These are phyloP conservation scores for Euplagia quadripunctaria DNA, from an alignment of 2,888 invertebrate species.

Conservation along the genomic window DNA sequence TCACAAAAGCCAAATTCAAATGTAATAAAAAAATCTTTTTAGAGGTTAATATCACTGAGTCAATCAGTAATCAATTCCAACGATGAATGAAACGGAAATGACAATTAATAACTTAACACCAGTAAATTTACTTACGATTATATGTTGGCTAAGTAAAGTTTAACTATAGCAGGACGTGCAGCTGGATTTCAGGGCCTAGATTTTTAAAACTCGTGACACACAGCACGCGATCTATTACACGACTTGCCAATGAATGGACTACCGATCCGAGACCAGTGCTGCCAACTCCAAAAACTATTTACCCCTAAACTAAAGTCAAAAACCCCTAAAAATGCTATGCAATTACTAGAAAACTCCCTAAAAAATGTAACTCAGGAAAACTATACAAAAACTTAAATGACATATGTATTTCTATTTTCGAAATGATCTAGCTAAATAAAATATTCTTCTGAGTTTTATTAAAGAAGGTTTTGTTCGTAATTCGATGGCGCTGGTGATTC, in stretches of 20 bases:
- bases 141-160: constrained; percentile 24
- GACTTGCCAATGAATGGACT: constrained; percentile 9
- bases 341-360: no score
- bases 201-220: constrained; percentile 27
- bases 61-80: constrained; percentile 27
- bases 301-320: no score
- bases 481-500: no score
- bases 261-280: neutral
- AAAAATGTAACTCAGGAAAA: no score
- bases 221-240: constrained; percentile 42
- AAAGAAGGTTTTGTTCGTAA: no score
- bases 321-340: no score
- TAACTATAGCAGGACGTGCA: constrained; percentile 35
- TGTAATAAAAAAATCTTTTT: constrained; percentile 2
- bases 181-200: constrained; percentile 47
- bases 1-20: neutral
- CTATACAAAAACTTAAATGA: no score
- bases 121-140: constrained; percentile 54
- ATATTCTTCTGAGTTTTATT: no score
- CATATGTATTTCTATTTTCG: no score
- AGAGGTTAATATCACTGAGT: constrained; percentile 28
- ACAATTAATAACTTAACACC: neutral
- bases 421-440: no score
- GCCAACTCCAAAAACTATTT: no score
- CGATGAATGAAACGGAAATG: neutral